Evolutionary conservation across 2,113 vertebrate species (phyloP).

Genomic region (Burhinus bistriatus): DNA sequence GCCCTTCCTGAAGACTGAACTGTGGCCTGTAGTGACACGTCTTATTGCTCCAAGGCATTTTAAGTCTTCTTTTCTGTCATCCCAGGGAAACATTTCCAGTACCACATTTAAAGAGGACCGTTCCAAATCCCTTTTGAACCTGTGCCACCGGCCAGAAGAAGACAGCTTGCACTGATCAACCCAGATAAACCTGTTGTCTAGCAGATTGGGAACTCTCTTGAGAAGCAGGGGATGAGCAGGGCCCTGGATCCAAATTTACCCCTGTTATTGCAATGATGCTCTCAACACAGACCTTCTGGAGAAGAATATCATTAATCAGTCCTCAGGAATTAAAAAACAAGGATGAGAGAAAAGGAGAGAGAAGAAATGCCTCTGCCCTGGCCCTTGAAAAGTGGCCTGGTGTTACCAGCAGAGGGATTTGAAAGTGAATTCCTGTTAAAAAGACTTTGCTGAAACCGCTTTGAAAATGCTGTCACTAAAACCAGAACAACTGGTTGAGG

Average conservation of each 20-base stretch:
- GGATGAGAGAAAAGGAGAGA: neutral
- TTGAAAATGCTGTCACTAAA: neutral
- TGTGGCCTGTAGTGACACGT: neutral
- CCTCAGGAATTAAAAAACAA: neutral
- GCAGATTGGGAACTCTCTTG: neutral
- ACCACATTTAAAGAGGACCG: neutral
- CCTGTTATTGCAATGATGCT: neutral
- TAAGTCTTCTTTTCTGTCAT: neutral
- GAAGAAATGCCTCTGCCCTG: neutral
- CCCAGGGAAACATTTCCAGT: neutral
- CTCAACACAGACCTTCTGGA: neutral
- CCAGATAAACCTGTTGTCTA: neutral
- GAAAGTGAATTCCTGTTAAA: neutral
- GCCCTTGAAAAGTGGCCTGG: neutral
- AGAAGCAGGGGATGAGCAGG: neutral
- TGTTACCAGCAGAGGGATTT: neutral
- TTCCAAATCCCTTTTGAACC: neutral
- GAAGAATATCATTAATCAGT: neutral
- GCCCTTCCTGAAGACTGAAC: neutral
- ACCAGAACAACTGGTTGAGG: neutral
- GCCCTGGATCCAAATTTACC: neutral
- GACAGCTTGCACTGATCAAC: neutral
- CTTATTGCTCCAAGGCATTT: neutral
- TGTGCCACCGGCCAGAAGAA: neutral
- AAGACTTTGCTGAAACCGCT: neutral